Conservation (phyloP, 2,888 invertebrate species). For the Coelopa pilipes region DNA sequence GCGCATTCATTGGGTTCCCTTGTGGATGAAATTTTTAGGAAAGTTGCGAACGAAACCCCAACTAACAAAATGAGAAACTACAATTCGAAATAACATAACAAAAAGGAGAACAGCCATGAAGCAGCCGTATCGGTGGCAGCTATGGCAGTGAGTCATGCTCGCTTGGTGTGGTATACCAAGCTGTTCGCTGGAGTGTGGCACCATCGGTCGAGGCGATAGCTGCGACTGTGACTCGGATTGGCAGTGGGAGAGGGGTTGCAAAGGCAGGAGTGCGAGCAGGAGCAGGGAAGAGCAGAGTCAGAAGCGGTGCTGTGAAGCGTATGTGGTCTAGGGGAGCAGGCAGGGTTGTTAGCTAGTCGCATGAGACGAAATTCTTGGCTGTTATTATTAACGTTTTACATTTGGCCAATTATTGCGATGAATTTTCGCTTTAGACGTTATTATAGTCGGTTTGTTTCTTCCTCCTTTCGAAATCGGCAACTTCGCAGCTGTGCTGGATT, state of each 20-base stretch:
- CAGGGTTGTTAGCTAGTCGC: neutral
- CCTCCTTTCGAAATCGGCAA: neutral
- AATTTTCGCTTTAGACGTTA: neutral
- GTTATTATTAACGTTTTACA: neutral
- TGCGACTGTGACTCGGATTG: neutral
- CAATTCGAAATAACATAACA: neutral
- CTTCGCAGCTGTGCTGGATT: neutral
- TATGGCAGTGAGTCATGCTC: conserved; percentile 27
- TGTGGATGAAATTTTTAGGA: neutral
- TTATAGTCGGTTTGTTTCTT: neutral
- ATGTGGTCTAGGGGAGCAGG: conserved; percentile 22
- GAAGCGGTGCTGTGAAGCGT: neutral
- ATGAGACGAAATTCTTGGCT: neutral
- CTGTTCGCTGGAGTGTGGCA: conserved; percentile 29
- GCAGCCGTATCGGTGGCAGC: no score
- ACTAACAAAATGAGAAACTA: conserved; percentile 15
- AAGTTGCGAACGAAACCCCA: neutral
- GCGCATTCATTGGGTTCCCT: neutral
- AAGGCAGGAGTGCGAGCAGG: neutral
- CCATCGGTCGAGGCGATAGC: neutral
- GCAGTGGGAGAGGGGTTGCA: neutral
- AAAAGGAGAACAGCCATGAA: conserved; percentile 1
- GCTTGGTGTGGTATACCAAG: conserved; percentile 28
- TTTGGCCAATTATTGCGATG: conserved; percentile 9
- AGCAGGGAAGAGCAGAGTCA: conserved; percentile 2